Evolutionary conservation across 2,888 invertebrate genomes (phyloP).

Genomic region (Amaurobius ferox): DNA sequence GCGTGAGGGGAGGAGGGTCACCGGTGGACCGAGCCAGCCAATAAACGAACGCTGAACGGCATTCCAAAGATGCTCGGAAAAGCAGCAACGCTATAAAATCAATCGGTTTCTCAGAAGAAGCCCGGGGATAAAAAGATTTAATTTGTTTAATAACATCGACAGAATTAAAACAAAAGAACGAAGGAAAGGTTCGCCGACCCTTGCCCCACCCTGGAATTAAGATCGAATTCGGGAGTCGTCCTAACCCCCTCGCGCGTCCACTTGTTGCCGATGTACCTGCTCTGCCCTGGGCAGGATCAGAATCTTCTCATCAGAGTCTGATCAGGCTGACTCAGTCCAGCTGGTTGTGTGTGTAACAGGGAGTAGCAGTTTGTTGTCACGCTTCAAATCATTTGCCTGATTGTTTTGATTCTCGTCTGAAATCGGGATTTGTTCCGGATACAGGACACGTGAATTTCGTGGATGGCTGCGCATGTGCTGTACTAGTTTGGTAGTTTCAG

Average conservation of each 20-base stretch:
- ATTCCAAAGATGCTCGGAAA: slow-evolving; percentile 36
- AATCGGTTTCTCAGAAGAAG: slow-evolving; percentile 4
- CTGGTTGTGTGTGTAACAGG: slow-evolving; percentile 49
- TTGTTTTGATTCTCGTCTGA: background rate
- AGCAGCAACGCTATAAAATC: slow-evolving; percentile 15
- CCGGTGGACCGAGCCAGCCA: slow-evolving; percentile 21
- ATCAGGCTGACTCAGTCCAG: slow-evolving; percentile 43
- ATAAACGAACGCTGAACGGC: slow-evolving; percentile 38
- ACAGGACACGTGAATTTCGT: no score
- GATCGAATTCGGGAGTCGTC: slow-evolving; percentile 15
- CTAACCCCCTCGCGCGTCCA: background rate
- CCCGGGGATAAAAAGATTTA: slow-evolving; percentile 13
- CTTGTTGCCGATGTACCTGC: slow-evolving; percentile 27
- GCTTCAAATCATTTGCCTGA: background rate
- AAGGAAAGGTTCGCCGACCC: slow-evolving; percentile 28
- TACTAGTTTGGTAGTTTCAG: no score
- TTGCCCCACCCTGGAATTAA: slow-evolving; percentile 24
- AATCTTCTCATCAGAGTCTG: slow-evolving; percentile 6
- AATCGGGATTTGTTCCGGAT: background rate
- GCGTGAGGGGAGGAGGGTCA: background rate
- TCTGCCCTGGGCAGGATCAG: slow-evolving; percentile 35
- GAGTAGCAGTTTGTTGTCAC: background rate
- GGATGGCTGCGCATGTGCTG: no score
- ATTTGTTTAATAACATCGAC: slow-evolving; percentile 19
- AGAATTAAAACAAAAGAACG: slow-evolving; percentile 22